Base-by-base conservation (phyloP, 2,797 vertebrate genomes). In the Hyperoplus immaculatus region DNA sequence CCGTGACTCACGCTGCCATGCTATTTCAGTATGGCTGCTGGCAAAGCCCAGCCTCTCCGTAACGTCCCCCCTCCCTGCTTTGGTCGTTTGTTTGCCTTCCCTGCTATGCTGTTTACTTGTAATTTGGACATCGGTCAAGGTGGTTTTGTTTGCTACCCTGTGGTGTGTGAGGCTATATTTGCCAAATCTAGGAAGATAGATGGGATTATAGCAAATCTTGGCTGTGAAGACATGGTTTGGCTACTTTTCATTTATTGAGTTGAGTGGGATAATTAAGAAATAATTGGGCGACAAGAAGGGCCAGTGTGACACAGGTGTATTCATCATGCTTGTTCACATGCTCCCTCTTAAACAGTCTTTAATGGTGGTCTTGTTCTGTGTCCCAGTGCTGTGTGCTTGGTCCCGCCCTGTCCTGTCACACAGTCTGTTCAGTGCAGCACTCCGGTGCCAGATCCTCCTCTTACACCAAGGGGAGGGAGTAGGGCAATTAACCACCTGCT, bases 71-170 rank as follows among this genome's bases (percentile, higher is more conserved):
- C 70, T 77, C 74, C 78, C 70, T 55, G 67, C 69, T 81, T 76
- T 53, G 75, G 80, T 88, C 87, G 90, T 92, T 94, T 92, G 87
- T 91, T 92, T 89, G 71, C 86, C 83, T 86, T 81, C 82, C 83
- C 74, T 71, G 81, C 89, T 53, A 57, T 69, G 80, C 82, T 94
- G 91, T 94, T 93, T 93, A 86, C 86, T 87, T 91, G 88, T 92
- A 88, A 92, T 90, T 91, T 94, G 92, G 93, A 93, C 89, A 92
- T 94, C 91, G 92, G 91, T 94, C 94, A 92, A 90, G 88, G 86
- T 88, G 87, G 29, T 84, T 88, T 86, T 83, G 87, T 89, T 92
- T 86, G 82, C 87, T 77, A 80, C 85, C 91, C 92, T 21, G 78
- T 62, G 67, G 91, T 88, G 90, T 78, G 85, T 92, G 87, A 82